Evolutionary conservation across 1,140 invertebrate genomes (phyloP).

Genomic region (Chironomus tepperi): DNA sequence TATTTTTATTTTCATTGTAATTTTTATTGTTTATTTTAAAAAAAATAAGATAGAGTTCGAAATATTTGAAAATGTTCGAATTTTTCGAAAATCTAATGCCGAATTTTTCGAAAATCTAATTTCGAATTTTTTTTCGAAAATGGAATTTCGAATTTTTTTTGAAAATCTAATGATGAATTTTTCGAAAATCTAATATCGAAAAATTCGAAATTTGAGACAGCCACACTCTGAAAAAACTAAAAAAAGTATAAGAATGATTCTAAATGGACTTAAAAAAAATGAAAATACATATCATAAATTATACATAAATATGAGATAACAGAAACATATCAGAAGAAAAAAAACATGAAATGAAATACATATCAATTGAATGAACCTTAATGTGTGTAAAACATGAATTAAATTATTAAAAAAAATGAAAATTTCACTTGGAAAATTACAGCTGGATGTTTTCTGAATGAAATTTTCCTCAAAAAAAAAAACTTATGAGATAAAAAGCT

Average conservation of each 20-base stretch:
- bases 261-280: constrained; percentile 12
- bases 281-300: not conserved
- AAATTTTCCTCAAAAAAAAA: constrained; percentile 3
- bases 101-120: no score
- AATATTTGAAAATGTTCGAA: not conserved
- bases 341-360: not conserved
- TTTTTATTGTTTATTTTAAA: no score
- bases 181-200: not conserved
- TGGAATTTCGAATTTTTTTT: no score
- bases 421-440: constrained; percentile 16
- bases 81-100: not conserved
- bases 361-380: constrained; percentile 5
- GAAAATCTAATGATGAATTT: not conserved
- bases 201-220: not conserved
- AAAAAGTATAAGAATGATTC: not conserved
- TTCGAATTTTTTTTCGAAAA: no score
- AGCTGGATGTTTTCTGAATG: constrained; percentile 20
- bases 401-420: not conserved
- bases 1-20: no score
- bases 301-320: not conserved
- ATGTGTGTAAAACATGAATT: not conserved
- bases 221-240: no score
- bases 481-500: not conserved
- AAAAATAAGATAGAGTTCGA: no score
- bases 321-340: not conserved